Percentiles rank a stretch among this genome's conserved stretches.
These are phyloP conservation scores for Acrocephalus arundinaceus DNA, from an alignment of 2,113 vertebrate species.

Conservation along the genomic window DNA sequence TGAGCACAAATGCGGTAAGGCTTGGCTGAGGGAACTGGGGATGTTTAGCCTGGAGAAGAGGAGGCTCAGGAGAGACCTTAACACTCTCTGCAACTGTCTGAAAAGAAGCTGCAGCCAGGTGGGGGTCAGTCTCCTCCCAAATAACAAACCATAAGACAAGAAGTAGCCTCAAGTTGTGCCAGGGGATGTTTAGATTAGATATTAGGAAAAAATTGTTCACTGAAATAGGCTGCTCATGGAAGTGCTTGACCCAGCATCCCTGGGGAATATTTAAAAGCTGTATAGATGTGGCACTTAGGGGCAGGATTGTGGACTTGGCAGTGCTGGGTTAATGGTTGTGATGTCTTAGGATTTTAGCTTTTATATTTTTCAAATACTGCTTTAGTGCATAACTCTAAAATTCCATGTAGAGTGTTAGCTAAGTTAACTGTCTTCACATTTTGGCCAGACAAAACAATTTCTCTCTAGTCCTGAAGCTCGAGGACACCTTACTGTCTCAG, in stretches of 20 bases:
- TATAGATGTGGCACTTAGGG: not conserved
- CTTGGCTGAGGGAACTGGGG: not conserved
- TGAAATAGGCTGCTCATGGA: not conserved
- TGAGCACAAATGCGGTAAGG: not conserved
- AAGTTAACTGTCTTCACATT: not conserved
- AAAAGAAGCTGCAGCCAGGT: not conserved
- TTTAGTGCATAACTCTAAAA: not conserved
- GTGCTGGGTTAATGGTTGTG: not conserved
- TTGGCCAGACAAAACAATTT: not conserved
- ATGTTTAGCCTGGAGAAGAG: not conserved
- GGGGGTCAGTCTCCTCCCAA: fast-evolving
- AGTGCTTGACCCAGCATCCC: no score
- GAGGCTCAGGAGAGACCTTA: not conserved
- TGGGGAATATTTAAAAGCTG: fast-evolving
- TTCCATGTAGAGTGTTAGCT: no score
- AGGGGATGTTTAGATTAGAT: not conserved
- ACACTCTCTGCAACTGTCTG: fast-evolving
- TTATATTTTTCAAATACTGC: not conserved
- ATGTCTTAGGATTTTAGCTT: not conserved
- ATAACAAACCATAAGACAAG: not conserved
- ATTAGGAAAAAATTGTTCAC: not conserved
- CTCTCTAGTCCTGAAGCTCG: not conserved
- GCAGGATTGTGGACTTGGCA: not conserved
- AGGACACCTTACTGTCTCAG: not conserved
- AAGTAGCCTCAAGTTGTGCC: not conserved